Conservation (phyloP, 92 coral and sea anemone species). For the Zoanthus solanderi region DNA sequence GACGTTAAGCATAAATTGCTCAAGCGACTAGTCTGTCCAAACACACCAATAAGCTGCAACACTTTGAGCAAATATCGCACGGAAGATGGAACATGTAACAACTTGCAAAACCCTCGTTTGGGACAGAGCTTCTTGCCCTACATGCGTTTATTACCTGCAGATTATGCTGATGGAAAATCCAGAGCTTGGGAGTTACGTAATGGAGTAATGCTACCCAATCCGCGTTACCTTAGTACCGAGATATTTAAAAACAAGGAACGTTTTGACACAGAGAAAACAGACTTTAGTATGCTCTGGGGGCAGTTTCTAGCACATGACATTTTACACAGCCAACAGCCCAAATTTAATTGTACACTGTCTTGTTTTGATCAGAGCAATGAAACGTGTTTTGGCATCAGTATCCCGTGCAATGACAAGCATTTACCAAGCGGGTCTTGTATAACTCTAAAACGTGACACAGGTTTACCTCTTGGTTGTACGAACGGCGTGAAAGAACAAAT, state of each 20-base stretch:
- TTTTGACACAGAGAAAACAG: slow-evolving; percentile 16
- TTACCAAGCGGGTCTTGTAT: slow-evolving; percentile 50
- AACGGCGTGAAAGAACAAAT: slow-evolving; percentile 54
- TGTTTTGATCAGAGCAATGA: slow-evolving; percentile 31
- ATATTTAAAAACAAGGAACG: slow-evolving; percentile 16
- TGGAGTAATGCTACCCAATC: slow-evolving; percentile 40
- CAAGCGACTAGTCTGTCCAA: slow-evolving; percentile 22
- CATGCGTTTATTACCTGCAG: slow-evolving; percentile 51
- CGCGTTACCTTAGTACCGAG: slow-evolving; percentile 41
- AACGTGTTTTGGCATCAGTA: slow-evolving; percentile 55
- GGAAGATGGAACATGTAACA: slow-evolving; percentile 58
- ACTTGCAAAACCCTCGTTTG: slow-evolving; percentile 4
- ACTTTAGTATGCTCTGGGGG: slow-evolving; percentile 66
- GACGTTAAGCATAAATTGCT: slow-evolving; percentile 19
- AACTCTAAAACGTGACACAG: slow-evolving; percentile 46
- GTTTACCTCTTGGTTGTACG: slow-evolving; percentile 17
- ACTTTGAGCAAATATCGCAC: slow-evolving; percentile 31
- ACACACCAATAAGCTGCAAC: not conserved
- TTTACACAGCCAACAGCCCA: slow-evolving; percentile 33
- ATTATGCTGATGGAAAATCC: slow-evolving; percentile 55
- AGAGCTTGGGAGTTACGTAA: slow-evolving; percentile 37
- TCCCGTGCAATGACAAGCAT: slow-evolving; percentile 39
- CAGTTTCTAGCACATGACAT: slow-evolving; percentile 50
- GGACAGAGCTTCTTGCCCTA: slow-evolving; percentile 59
- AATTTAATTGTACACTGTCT: not conserved